Evolutionary conservation across 2,113 vertebrate genomes (phyloP), one percentile per base, ranked within the genome.

Genomic region (Poeciliopsis turrubarensis): DNA sequence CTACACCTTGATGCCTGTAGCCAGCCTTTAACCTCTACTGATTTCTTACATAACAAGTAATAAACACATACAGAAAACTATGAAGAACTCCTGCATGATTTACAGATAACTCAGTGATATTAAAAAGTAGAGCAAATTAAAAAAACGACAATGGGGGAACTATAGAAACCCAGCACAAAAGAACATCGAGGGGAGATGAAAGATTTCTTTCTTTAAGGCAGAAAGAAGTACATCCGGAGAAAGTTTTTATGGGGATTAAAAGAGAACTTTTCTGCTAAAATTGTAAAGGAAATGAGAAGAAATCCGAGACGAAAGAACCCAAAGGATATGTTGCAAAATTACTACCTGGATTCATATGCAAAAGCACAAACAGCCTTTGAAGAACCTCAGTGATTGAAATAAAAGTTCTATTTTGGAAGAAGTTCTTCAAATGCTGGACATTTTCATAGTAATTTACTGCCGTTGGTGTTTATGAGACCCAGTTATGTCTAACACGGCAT

Each of bases 401-500:
- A 70, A 31, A 34, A 44, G 14, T 70, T 30, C 62, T 12, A 6
- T 68, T 62, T 65, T 41, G 31, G 30, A 26, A 73, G 26, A 70
- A 47, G 73, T 14, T 39, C 19, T 17, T 67, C 9, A 22, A 26
- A 65, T 68, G 61, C 68, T 68, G 14, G 19, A 47, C 17, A 47
- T 60, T n/a, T 60, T 80, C 63, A 39, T 1, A 19, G 47, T 67
- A 75, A 0, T 71, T 63, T 47, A 19, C 14, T 17, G 10, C 51
- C 63, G 14, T 26, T 2, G 1, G 8, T 31, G 15, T 26, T 47
- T 44, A 47, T 10, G 47, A 32, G 81, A 30, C n/a, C 29, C 69
- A 60, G 41, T 72, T 75, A 27, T n/a, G 39, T 83, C 80, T 85
- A 77, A 77, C 76, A 70, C 72, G 76, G 83, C 75, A 78, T 73